Conservation (phyloP, 2,888 invertebrate genomes). For the Aphidoletes aphidimyza region DNA sequence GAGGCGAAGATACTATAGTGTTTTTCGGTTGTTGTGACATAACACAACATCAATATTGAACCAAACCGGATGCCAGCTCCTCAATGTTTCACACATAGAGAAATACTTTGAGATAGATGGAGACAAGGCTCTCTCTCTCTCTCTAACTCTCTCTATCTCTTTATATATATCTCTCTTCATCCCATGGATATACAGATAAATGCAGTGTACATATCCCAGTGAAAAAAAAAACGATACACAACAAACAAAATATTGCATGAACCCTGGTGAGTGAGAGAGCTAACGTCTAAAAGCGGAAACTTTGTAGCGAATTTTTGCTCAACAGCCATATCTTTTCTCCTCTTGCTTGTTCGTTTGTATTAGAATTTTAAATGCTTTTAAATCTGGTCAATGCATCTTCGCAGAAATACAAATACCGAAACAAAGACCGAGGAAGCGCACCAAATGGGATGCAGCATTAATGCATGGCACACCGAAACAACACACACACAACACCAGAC, state of each 20-base stretch:
- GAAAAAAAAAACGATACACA: neutral
- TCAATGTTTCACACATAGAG: neutral
- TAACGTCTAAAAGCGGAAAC: slow-evolving; percentile 17
- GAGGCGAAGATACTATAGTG: neutral
- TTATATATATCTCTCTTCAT: neutral
- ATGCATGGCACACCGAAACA: neutral
- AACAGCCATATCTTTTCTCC: neutral
- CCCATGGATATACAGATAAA: neutral
- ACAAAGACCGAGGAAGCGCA: neutral
- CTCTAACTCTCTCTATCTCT: neutral
- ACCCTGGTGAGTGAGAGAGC: no score
- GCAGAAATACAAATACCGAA: slow-evolving; percentile 12
- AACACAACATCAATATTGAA: neutral
- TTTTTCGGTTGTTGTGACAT: neutral
- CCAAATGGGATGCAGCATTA: neutral
- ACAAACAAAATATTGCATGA: neutral
- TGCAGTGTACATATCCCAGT: neutral
- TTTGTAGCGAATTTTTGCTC: slow-evolving; percentile 41
- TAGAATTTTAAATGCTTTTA: slow-evolving; percentile 52
- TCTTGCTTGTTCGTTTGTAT: slow-evolving; percentile 53
- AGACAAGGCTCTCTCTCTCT: no score
- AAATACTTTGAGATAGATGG: no score
- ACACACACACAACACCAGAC: neutral
- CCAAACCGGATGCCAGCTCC: neutral
- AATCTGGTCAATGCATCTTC: slow-evolving; percentile 53